These are phyloP conservation scores for Catharus bicknelli DNA, from an alignment of 2,113 vertebrate species.

Conservation along the genomic window DNA sequence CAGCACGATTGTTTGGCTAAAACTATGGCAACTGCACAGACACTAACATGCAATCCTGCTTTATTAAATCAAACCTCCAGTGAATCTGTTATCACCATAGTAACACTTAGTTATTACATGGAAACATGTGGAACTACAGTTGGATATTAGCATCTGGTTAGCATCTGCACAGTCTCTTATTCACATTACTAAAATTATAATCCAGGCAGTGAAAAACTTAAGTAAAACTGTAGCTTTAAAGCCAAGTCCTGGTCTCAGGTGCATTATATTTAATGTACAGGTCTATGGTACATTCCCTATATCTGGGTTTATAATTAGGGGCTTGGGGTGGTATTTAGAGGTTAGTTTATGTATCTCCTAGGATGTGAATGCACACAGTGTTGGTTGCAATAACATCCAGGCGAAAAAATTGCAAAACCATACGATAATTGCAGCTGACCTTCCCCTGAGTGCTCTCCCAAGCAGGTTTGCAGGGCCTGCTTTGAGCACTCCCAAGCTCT, in stretches of 20 bases:
- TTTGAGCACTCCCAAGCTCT: background rate
- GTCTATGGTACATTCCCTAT: background rate
- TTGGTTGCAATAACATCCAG: background rate
- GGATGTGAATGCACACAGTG: slow-evolving; percentile 6
- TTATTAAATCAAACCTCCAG: slow-evolving; percentile 71
- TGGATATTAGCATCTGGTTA: slow-evolving; percentile 71
- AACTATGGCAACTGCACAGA: slow-evolving; percentile 68
- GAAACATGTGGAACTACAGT: slow-evolving; percentile 69
- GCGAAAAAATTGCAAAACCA: background rate
- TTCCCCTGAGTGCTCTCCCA: background rate
- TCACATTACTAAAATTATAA: slow-evolving; percentile 54
- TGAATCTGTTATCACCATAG: slow-evolving; percentile 76
- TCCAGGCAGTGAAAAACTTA: slow-evolving; percentile 33
- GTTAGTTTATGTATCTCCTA: slow-evolving; percentile 46
- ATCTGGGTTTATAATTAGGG: slow-evolving; percentile 52
- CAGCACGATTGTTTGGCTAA: slow-evolving; percentile 63
- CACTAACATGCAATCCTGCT: slow-evolving; percentile 59
- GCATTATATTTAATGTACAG: slow-evolving; percentile 25
- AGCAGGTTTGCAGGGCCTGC: slow-evolving; percentile 15
- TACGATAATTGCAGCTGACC: background rate
- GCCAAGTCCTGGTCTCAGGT: slow-evolving; percentile 52
- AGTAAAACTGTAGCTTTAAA: slow-evolving; percentile 27
- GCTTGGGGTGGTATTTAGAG: background rate
- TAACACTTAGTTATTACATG: slow-evolving; percentile 72
- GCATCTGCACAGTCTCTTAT: slow-evolving; percentile 67